These are phyloP conservation scores for Indri indri DNA, from an alignment of 2,113 vertebrate species.

Conservation along the genomic window DNA sequence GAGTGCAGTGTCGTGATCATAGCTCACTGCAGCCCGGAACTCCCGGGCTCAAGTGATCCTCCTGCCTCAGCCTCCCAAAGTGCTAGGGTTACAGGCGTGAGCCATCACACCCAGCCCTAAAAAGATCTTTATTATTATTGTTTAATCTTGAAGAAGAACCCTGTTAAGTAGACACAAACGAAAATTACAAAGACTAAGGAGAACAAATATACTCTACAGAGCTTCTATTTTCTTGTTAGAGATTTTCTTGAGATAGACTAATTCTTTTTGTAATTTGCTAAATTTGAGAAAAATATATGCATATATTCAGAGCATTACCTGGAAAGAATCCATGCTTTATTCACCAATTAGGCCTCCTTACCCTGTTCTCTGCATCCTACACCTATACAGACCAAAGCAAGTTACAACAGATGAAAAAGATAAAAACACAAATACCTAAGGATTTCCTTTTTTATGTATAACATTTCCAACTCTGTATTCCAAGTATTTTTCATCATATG, in stretches of 20 bases:
- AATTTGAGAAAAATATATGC: neutral
- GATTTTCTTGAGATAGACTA: conserved; percentile 8
- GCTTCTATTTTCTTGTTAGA: neutral
- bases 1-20: too few species aligned
- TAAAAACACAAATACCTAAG: conserved; percentile 4
- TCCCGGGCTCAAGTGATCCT: neutral
- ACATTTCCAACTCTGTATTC: neutral
- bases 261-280: conserved; percentile 16
- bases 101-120: neutral
- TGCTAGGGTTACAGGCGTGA: neutral
- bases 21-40: neutral
- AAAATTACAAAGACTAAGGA: neutral
- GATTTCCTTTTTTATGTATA: neutral
- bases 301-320: neutral
- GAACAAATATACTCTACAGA: neutral
- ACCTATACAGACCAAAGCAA: neutral
- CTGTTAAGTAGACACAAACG: neutral
- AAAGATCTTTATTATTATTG: neutral
- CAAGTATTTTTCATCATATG: neutral
- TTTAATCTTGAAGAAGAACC: conserved; percentile 38
- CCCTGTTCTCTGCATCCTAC: neutral
- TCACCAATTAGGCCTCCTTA: conserved; percentile 21
- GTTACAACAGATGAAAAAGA: neutral
- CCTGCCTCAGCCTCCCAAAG: neutral
- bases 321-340: neutral